Evolutionary conservation across 2,888 invertebrate genomes (phyloP).

Genomic region (Orthosia gracilis): DNA sequence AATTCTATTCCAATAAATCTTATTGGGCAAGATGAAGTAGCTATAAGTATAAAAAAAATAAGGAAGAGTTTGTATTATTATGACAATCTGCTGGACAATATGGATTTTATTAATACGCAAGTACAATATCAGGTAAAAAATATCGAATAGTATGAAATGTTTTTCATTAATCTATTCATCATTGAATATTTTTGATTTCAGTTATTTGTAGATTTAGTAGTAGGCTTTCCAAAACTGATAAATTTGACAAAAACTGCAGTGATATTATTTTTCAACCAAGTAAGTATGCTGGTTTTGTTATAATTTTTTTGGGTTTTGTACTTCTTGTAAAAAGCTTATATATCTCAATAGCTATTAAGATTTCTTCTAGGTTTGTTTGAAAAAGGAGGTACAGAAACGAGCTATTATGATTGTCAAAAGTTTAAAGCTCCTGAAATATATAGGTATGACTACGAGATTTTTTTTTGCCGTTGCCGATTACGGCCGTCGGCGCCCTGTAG

Average conservation of each 20-base stretch:
- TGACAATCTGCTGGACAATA: slow-evolving; percentile 25
- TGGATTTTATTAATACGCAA: neutral
- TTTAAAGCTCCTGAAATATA: too few species aligned
- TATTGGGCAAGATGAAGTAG: slow-evolving; percentile 10
- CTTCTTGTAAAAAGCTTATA: too few species aligned
- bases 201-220: neutral
- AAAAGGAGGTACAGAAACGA: too few species aligned
- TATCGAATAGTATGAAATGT: neutral
- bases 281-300: neutral
- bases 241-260: neutral
- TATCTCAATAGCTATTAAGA: too few species aligned
- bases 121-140: neutral
- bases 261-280: neutral
- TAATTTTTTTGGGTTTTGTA: neutral
- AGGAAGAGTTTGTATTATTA: slow-evolving; percentile 51
- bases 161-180: neutral
- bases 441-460: neutral
- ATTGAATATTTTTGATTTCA: slow-evolving; percentile 14
- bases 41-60: slow-evolving; percentile 10
- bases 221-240: slow-evolving; percentile 5
- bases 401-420: too few species aligned
- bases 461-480: too few species aligned
- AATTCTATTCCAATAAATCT: slow-evolving; percentile 34
- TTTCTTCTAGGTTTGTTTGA: too few species aligned
- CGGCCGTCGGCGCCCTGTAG: too few species aligned